Base-by-base conservation (phyloP, 2,113 vertebrate species). In the Catharus bicknelli region DNA sequence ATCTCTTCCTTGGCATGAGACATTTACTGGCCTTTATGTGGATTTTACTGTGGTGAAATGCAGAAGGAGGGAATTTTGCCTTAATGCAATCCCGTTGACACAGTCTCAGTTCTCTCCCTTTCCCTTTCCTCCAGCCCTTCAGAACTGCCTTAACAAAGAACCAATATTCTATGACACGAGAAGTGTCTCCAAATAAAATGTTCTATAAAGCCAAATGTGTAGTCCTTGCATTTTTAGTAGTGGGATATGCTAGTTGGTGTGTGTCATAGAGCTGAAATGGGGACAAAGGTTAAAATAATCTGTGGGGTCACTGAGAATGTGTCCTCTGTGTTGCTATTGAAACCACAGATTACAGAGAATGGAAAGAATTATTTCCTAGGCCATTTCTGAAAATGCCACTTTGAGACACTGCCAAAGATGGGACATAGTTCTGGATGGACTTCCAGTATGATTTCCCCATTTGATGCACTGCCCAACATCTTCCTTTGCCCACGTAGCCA, bases 131-230 rank as follows among this genome's bases (percentile, higher is more conserved):
- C 69, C 43, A 45, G 17, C 34, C 79, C 88, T 30, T 80, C 86
- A 75, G 93, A 96, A 94, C 14, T 95, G 96, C 96, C 95, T 97
- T 97, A 97, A 97, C 61, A 47, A 86, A 86, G 80, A 97, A 91
- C 68, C 58, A 90, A 78, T 92, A 92, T 83, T 91, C 66, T 86
- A 8, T 47, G n/a, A 91, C 4, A 6, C 75, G 45, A 64, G 21
- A 90, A 42, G 14, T 74, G 9, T 93, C 89, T 96, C 68, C 67
- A 88, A 97, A 97, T 97, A 98, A 97, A 98, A 64, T 59, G 59
- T 95, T 95, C 92, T 88, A 48, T 80, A n/a, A 93, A 95, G 92
- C 87, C 90, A 91, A 92, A 83, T 25, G 30, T 47, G 59, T 68
- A 43, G 30, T 66, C 51, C 57, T 87, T 91, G 15, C 4, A 90